phyloP scores from a whole-genome alignment of 2,888 invertebrate genomes.

The Eristalinus sepulchralis region DNA sequence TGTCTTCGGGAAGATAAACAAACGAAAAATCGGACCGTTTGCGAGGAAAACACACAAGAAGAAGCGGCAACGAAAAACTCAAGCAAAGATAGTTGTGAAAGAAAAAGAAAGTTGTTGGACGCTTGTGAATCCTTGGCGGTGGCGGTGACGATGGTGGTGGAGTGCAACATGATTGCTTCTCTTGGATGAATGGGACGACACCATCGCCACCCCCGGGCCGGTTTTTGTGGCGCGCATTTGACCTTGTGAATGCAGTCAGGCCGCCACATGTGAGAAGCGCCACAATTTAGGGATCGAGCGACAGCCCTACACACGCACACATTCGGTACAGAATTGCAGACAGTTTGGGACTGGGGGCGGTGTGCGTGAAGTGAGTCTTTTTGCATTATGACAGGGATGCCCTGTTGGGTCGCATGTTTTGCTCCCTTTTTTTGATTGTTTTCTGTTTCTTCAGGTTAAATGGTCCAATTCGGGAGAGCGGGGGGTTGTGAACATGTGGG shows the following conservation, averaged over 20 bases:
- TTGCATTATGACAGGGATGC: constrained; percentile 45
- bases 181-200: constrained; percentile 24
- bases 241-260: constrained; percentile 61
- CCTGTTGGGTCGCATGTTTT: background rate
- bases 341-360: constrained; percentile 9
- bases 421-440: background rate
- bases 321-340: constrained; percentile 31
- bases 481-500: background rate
- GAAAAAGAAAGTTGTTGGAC: constrained; percentile 56
- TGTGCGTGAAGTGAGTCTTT: constrained; percentile 5
- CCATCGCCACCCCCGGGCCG: background rate
- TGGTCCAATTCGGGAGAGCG: background rate
- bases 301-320: background rate
- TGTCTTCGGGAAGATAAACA: constrained; percentile 42
- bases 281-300: constrained; percentile 17
- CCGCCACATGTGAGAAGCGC: constrained; percentile 45
- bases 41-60: constrained; percentile 22
- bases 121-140: constrained; percentile 5
- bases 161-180: constrained; percentile 19
- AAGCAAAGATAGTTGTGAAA: constrained; percentile 52
- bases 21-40: constrained; percentile 41
- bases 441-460: constrained; percentile 11
- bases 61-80: background rate
- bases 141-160: constrained; percentile 11
- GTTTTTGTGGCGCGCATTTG: constrained; percentile 38